Evolutionary conservation across 2,888 invertebrate genomes (phyloP).

Genomic region (Acanthococcus lagerstroemiae): DNA sequence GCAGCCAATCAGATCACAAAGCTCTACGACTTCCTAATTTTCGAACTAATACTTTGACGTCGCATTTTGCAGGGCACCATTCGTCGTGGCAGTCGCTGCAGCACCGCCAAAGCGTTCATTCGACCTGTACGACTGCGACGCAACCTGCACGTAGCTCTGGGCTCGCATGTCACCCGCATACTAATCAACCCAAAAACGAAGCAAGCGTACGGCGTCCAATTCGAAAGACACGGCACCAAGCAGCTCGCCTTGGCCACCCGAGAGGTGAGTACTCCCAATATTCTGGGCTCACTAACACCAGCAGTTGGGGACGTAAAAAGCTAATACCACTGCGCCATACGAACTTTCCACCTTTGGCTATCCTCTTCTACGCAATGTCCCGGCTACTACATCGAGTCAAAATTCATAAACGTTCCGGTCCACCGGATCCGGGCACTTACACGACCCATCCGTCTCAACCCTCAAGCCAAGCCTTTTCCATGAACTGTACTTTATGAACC

Average conservation of each 20-base stretch:
- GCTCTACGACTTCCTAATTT: no score
- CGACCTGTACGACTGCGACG: constrained; percentile 62
- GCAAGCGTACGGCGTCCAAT: constrained; percentile 71
- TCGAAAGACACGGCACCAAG: constrained; percentile 59
- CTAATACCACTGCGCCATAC: no score
- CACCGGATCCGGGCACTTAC: no score
- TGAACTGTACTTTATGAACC: no score
- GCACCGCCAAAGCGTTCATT: constrained; percentile 78
- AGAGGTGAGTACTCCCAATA: constrained; percentile 49
- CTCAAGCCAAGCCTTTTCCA: no score
- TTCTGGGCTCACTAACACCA: not conserved
- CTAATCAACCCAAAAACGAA: constrained; percentile 62
- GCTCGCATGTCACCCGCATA: constrained; percentile 65
- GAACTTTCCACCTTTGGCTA: no score
- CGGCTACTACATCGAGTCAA: not conserved
- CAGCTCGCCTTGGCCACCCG: constrained; percentile 62
- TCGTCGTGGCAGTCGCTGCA: constrained; percentile 66
- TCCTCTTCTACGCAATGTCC: not conserved
- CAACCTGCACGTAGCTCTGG: constrained; percentile 71
- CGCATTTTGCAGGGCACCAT: constrained; percentile 53
- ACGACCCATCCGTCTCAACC: no score
- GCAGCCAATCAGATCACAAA: no score
- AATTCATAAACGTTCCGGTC: not conserved
- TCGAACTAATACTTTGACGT: no score
- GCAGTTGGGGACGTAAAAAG: not conserved